Conservation (phyloP, 2,113 vertebrate species). For the Anhinga rufa region DNA sequence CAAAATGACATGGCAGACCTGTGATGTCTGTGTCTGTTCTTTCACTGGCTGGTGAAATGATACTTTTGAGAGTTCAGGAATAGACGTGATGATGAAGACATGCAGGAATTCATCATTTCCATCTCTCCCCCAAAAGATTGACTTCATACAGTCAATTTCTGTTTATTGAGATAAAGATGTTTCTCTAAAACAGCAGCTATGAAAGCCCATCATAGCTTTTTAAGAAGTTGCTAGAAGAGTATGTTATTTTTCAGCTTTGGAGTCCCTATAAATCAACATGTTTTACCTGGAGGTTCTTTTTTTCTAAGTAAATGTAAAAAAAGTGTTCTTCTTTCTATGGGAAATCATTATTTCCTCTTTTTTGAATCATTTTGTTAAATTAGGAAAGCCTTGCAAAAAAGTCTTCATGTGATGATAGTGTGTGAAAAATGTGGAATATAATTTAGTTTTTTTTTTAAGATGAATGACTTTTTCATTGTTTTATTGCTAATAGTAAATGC, state of each 20-base stretch:
- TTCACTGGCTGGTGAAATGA: not conserved
- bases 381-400: not conserved
- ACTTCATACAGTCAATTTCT: not conserved
- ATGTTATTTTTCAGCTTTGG: not conserved
- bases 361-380: conserved; percentile 3
- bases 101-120: not conserved
- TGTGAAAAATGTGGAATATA: conserved; percentile 35
- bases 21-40: not conserved
- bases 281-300: not conserved
- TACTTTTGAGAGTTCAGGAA: not conserved
- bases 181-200: not conserved
- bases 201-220: not conserved
- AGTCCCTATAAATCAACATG: not conserved
- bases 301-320: not conserved
- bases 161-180: not conserved
- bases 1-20: not conserved
- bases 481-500: conserved; percentile 41
- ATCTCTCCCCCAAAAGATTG: not conserved
- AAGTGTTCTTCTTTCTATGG: not conserved
- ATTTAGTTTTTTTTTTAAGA: not conserved
- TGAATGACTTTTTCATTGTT: conserved; percentile 32
- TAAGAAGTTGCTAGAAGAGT: not conserved
- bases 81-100: not conserved
- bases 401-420: not conserved
- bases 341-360: conserved; percentile 25